phyloP scores from a whole-genome alignment of 2,797 vertebrate species.

The Characodon lateralis region DNA sequence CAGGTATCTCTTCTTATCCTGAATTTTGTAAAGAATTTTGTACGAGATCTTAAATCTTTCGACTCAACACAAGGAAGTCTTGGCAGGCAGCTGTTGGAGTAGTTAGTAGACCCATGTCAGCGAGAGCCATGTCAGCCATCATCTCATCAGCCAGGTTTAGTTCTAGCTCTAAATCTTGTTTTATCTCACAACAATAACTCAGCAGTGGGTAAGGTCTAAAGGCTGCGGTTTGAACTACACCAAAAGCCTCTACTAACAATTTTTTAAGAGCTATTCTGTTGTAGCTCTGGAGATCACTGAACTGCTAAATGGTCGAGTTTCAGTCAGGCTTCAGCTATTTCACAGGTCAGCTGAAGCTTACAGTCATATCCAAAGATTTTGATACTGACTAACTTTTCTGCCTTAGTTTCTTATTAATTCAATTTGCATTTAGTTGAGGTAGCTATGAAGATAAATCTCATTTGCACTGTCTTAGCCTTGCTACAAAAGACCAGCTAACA shows the following conservation, averaged over 20 bases:
- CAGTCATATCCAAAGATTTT: neutral
- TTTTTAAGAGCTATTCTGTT: too few species aligned
- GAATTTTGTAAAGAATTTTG: too few species aligned
- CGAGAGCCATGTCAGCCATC: too few species aligned
- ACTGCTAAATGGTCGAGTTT: neutral
- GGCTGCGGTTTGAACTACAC: too few species aligned
- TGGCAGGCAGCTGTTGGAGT: too few species aligned
- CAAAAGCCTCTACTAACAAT: too few species aligned
- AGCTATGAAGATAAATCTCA: neutral
- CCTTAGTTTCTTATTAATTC: neutral
- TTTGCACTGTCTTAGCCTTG: neutral
- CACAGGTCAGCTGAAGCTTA: neutral
- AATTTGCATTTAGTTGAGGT: neutral
- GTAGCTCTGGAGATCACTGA: too few species aligned
- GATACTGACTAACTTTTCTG: neutral
- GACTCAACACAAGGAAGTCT: too few species aligned
- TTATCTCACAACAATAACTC: neutral
- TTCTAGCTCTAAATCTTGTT: neutral
- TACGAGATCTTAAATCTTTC: too few species aligned
- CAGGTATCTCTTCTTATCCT: too few species aligned
- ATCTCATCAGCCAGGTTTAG: neutral
- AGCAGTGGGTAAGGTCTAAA: neutral
- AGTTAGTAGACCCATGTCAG: too few species aligned
- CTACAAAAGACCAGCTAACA: neutral
- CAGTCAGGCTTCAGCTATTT: neutral